phyloP scores from a whole-genome alignment of 2,888 invertebrate species.

The Megastigmus dorsalis region DNA sequence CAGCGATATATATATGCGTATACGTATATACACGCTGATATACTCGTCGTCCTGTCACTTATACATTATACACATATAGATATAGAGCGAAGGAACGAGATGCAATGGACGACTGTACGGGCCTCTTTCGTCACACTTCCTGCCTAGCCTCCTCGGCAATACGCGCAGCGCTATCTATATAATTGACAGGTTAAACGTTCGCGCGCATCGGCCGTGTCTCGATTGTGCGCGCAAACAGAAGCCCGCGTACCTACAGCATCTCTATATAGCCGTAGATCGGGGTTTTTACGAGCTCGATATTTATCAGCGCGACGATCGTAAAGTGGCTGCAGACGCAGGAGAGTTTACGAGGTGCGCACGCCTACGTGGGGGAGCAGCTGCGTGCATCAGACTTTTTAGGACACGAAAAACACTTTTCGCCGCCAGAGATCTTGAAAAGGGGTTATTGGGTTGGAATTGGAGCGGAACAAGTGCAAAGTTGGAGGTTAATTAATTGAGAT shows the following conservation, averaged over 20 bases:
- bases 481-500: too few relatives aligned
- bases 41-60: neutral
- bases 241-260: neutral
- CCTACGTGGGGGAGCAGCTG: too few relatives aligned
- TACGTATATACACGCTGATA: neutral
- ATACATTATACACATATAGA: neutral
- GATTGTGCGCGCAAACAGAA: neutral
- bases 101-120: neutral
- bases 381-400: too few relatives aligned
- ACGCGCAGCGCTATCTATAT: neutral
- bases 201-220: too few relatives aligned
- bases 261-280: too few relatives aligned
- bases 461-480: too few relatives aligned
- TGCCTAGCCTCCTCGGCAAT: neutral
- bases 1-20: too few relatives aligned
- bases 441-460: too few relatives aligned
- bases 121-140: slow-evolving; percentile 25
- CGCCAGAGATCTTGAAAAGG: too few relatives aligned
- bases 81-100: neutral
- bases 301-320: slow-evolving; percentile 1
- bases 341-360: too few relatives aligned
- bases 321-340: too few relatives aligned
- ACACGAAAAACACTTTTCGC: too few relatives aligned
- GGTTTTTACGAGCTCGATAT: neutral
- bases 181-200: neutral